Evolutionary conservation across 2,113 vertebrate genomes (phyloP).

Genomic region (Pangasianodon hypophthalmus): DNA sequence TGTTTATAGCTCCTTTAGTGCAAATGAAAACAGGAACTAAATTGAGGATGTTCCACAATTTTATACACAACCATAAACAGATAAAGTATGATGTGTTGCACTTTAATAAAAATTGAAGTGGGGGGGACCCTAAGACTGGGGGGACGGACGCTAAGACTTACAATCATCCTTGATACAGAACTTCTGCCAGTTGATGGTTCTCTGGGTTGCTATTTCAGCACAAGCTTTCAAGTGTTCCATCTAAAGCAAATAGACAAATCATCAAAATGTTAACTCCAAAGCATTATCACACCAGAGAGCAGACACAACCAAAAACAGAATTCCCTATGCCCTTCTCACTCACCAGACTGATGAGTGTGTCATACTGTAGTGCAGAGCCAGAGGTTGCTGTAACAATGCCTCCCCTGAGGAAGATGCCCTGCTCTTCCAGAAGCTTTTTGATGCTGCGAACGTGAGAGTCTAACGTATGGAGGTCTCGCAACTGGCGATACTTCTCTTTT

Average conservation of each 20-base stretch:
- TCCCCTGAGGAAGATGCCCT: conserved; percentile 92
- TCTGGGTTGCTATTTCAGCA: conserved; percentile 95
- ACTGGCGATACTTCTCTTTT: conserved; percentile 97
- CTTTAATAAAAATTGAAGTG: not conserved
- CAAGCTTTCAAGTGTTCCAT: conserved; percentile 99
- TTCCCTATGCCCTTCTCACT: conserved; percentile 49
- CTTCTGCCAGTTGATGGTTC: conserved; percentile 98
- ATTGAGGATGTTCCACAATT: not conserved
- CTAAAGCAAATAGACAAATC: conserved; percentile 68
- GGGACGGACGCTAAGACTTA: too few relatives aligned
- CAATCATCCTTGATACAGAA: conserved; percentile 99
- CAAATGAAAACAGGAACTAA: not conserved
- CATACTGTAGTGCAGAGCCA: conserved; percentile 94
- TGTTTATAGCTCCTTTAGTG: not conserved
- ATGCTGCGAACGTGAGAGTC: conserved; percentile 93
- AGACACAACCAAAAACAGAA: not conserved
- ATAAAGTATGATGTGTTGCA: not conserved
- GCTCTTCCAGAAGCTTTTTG: conserved; percentile 95
- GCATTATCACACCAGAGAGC: not conserved
- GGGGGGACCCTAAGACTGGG: too few relatives aligned
- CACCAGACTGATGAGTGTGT: conserved; percentile 94
- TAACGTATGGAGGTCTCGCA: conserved; percentile 92
- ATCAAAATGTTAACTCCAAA: not conserved
- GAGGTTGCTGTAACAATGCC: conserved; percentile 93
- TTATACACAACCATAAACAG: not conserved